Evolutionary conservation across 92 coral and sea anemone species (phyloP).

Genomic region (Hydrozoanthus gracilis): DNA sequence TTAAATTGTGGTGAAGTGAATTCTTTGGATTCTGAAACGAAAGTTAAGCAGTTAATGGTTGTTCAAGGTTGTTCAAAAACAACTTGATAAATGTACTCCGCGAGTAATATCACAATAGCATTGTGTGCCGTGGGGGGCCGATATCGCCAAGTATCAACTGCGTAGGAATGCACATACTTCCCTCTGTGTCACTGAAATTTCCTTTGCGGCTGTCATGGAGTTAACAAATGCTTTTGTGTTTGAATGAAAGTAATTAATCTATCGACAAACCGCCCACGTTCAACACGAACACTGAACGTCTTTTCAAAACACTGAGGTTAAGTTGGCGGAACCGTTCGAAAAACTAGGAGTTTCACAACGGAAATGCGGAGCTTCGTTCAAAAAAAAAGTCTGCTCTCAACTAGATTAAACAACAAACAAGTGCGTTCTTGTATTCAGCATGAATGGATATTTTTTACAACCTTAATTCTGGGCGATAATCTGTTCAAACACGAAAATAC

Average conservation of each 20-base stretch:
- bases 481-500: background rate
- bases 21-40: background rate
- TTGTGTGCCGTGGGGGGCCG: background rate
- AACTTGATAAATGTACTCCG: background rate
- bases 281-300: constrained; percentile 17
- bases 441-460: background rate
- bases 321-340: background rate
- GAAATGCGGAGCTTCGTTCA: background rate
- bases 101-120: constrained; percentile 14
- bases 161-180: constrained; percentile 13
- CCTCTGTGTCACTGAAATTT: constrained; percentile 5
- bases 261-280: constrained; percentile 32
- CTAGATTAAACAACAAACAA: background rate
- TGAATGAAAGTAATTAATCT: constrained; percentile 19
- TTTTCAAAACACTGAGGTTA: background rate
- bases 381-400: background rate
- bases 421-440: background rate
- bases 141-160: background rate
- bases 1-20: background rate
- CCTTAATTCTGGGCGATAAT: background rate
- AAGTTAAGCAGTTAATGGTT: background rate
- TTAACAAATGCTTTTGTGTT: constrained; percentile 30
- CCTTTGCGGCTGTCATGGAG: constrained; percentile 47
- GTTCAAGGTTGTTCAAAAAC: background rate
- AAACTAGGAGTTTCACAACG: background rate